Evolutionary conservation across 2,888 invertebrate species (phyloP), one percentile per base, ranked within the genome.

Genomic region (Conops quadrifasciatus): DNA sequence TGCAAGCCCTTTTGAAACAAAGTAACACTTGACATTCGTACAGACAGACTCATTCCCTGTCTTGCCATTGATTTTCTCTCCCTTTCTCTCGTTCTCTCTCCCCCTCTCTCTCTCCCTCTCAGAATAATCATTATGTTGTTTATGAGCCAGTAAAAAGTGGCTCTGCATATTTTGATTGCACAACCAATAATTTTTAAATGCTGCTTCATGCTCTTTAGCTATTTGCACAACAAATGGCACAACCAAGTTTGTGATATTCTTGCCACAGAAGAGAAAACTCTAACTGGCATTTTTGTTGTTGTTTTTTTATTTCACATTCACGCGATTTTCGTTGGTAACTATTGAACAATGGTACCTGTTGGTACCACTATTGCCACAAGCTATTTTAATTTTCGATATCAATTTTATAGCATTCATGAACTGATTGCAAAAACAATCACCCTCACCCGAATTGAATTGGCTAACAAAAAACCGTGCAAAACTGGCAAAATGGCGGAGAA

Each of bases 301-400:
- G n/a, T 60, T 60, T 60, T 60, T 60, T 60, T 13, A 16, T 60
- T 60, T 60, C 26, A 16, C 30, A 60, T 60, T 60, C n/a, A n/a
- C n/a, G n/a, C n/a, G n/a, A n/a, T n/a, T n/a, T n/a, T n/a, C n/a
- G n/a, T n/a, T 53, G 13, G 67, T 73, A 66, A 72, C 71, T 72
- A 73, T 67, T 72, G 36, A 36, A 7, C 9, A 67, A 60, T 56
- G 75, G 73, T 75, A 72, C 72, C 71, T 71, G 60, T 69, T 72
- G 73, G 70, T 71, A 70, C 71, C 72, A 73, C 58, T 63, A 67
- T 59, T 71, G 58, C 68, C 63, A 58, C 67, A 59, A 67, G 67
- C 66, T 65, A 66, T 43, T 66, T 59, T 64, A 67, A 58, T 71
- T 67, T 71, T 69, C 72, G 71, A 71, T 73, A 67, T 72, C 73